phyloP scores from a whole-genome alignment of 2,113 vertebrate species.

The Erythrocercus mccallii region DNA sequence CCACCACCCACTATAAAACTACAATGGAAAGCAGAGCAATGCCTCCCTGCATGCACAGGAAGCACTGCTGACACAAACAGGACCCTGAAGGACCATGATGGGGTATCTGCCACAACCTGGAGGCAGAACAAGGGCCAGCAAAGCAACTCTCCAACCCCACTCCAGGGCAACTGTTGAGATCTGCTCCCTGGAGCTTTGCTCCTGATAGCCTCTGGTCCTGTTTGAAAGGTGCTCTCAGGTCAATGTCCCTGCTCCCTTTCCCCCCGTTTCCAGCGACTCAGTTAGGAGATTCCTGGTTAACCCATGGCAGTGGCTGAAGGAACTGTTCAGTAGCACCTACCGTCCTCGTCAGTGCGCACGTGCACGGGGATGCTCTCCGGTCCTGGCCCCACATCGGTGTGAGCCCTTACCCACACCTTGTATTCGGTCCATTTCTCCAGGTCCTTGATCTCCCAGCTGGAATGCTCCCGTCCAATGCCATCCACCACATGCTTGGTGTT shows the following conservation, averaged over 20 bases:
- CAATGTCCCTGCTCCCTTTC: not conserved
- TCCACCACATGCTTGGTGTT: slow-evolving; percentile 86
- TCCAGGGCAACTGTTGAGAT: not conserved
- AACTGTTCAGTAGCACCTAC: slow-evolving; percentile 76
- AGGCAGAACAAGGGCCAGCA: not conserved
- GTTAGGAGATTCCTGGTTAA: not conserved
- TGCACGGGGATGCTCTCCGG: slow-evolving; percentile 89
- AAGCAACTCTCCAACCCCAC: not conserved
- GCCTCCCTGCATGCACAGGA: not conserved
- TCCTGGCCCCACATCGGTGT: slow-evolving; percentile 95
- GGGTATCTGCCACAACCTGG: not conserved
- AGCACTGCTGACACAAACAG: not conserved
- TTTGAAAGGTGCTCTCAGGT: not conserved
- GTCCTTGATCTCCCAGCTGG: slow-evolving; percentile 89
- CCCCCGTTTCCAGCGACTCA: not conserved
- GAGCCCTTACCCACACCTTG: slow-evolving; percentile 97
- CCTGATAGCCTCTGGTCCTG: not conserved
- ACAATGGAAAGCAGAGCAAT: not conserved
- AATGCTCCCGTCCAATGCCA: slow-evolving; percentile 84
- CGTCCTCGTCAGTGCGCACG: slow-evolving; percentile 94
- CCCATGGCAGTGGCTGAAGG: not conserved
- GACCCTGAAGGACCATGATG: rapidly evolving
- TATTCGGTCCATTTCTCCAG: slow-evolving; percentile 99
- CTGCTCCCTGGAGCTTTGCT: not conserved
- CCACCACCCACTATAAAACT: not conserved